Base-by-base conservation (phyloP, 2,797 vertebrate genomes). In the Rhinogobio ventralis region DNA sequence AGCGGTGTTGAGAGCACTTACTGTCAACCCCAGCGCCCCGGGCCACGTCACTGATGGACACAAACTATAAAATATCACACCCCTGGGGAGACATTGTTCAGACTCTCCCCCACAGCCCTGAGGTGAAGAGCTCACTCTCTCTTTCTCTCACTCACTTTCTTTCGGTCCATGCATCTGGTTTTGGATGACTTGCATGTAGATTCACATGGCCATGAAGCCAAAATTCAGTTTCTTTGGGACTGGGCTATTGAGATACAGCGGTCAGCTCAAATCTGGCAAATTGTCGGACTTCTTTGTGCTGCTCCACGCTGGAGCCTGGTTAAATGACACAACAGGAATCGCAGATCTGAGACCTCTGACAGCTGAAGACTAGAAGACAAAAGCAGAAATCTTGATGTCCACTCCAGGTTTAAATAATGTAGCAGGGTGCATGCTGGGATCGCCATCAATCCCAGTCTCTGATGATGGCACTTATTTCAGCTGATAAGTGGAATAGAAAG, bases 21-120 rank as follows among this genome's bases (percentile, higher is more conserved):
- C 94, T 95, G 95, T 96, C 95, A 95, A 95, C 94, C 95, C 92
- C 90, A 91, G 92, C 68, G 94, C 95, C 95, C 95, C 89, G n/a
- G 94, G 95, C 94, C 93, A 93, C 79, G 87, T 90, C 93, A 94
- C 94, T 95, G 95, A 96, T 95, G 95, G 95, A 96, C 95, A 95
- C 94, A 96, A 96, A 96, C 95, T 95, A 95, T 96, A 96, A 96
- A 96, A 96, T 96, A 96, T 95, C 94, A 95, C 93, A 89, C 94
- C 95, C 93, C 93, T 90, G 88, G 94, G 94, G 94, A 95, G 92
- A 93, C 94, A 95, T 96, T 90, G 91, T 93, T 96, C 95, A 95
- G 92, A 91, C 90, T 90, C 94, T 93, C 93, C 89, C 94, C 93
- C 90, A 92, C 88, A 92, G 90, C 94, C 93, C 91, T 57, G 85